These are phyloP conservation scores for Manduca sexta DNA, from an alignment of 1,140 invertebrate genomes.

Conservation along the genomic window DNA sequence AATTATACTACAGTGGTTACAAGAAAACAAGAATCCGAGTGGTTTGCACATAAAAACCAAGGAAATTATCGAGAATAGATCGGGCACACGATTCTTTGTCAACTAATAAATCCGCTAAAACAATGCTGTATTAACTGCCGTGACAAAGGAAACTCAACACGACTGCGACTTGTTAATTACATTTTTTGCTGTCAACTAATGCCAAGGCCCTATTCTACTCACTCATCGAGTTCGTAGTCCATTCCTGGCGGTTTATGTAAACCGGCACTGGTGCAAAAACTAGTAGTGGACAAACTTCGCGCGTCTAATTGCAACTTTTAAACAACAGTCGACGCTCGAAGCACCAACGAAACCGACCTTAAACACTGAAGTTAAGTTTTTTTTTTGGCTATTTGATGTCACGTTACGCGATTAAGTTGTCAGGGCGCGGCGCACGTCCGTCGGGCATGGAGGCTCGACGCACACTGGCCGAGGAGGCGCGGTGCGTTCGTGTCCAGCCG, in stretches of 20 bases:
- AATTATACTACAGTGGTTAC: too few species aligned
- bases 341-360: slow-evolving; percentile 50
- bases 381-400: slow-evolving; percentile 28
- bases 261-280: slow-evolving; percentile 49
- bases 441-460: slow-evolving; percentile 32
- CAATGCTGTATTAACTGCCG: slow-evolving; percentile 53
- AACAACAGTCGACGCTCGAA: slow-evolving; percentile 26
- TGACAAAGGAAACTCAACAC: slow-evolving; percentile 64
- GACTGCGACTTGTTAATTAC: slow-evolving; percentile 59
- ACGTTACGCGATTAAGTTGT: slow-evolving; percentile 57
- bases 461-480: slow-evolving; percentile 39
- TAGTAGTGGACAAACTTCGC: slow-evolving; percentile 41
- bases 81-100: slow-evolving; percentile 8
- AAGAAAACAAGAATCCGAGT: too few species aligned
- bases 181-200: slow-evolving; percentile 62
- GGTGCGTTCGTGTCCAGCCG: slow-evolving; percentile 58
- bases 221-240: slow-evolving; percentile 64
- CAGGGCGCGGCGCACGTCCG: slow-evolving; percentile 38
- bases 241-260: slow-evolving; percentile 52
- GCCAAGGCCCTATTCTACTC: slow-evolving; percentile 64
- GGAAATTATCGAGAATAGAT: neutral
- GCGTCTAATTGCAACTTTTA: slow-evolving; percentile 35
- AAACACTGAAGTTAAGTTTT: slow-evolving; percentile 21
- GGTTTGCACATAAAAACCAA: too few species aligned
- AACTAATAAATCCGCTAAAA: slow-evolving; percentile 56